A percentile compares a stretch with the other conserved stretches of the same genome.
Evolutionary conservation across 2,113 vertebrate species (phyloP).

Genomic region (Leuciscus idus): DNA sequence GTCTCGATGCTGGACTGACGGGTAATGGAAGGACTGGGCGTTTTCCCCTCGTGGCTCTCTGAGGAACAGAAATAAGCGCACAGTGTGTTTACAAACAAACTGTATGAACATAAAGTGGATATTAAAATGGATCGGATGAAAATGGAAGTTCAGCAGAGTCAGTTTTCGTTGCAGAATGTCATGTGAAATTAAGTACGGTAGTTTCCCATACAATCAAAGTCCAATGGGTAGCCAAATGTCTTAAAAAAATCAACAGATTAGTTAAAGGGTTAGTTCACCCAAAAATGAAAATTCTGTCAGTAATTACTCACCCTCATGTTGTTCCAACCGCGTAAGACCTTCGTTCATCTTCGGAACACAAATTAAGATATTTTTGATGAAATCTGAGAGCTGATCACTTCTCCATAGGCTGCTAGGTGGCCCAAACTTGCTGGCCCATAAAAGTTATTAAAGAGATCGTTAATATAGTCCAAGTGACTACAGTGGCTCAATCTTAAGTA

Average conservation of each 20-base stretch:
- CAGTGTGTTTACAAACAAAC: background rate
- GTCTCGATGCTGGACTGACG: constrained; percentile 91
- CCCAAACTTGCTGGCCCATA: too few relatives aligned
- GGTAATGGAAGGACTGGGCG: constrained; percentile 88
- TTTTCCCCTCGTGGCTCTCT: constrained; percentile 89
- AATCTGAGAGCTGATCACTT: too few relatives aligned
- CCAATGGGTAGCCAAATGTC: background rate
- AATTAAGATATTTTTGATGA: too few relatives aligned
- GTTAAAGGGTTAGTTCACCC: too few relatives aligned
- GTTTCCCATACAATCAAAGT: background rate
- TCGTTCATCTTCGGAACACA: too few relatives aligned
- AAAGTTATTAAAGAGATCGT: too few relatives aligned
- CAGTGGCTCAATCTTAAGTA: too few relatives aligned
- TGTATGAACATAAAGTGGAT: background rate
- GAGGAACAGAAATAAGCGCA: constrained; percentile 20
- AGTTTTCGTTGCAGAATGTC: background rate
- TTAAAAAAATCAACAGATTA: background rate
- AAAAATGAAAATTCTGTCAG: too few relatives aligned
- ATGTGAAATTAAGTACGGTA: constrained; percentile 24
- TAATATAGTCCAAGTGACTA: too few relatives aligned
- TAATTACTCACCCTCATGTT: too few relatives aligned
- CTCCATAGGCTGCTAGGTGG: too few relatives aligned
- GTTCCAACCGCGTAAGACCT: too few relatives aligned
- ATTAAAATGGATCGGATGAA: background rate
- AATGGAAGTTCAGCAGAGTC: background rate